Evolutionary conservation across 2,888 invertebrate genomes (phyloP).

Genomic region (Drosophila yooni): DNA sequence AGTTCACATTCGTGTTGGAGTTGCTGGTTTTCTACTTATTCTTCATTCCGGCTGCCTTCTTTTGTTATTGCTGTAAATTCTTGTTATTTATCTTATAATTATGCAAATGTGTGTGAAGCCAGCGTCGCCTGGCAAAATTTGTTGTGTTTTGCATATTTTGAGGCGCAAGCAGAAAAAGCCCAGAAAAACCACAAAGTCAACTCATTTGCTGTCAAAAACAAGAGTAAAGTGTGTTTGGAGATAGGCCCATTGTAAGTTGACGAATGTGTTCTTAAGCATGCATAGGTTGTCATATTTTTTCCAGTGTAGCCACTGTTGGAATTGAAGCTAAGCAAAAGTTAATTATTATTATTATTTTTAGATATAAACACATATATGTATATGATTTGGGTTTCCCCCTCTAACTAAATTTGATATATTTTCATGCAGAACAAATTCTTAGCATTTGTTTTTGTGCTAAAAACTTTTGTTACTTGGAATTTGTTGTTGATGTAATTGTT

Average conservation of each 20-base stretch:
- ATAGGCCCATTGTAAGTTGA: neutral
- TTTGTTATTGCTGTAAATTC: slow-evolving; percentile 70
- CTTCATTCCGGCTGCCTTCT: slow-evolving; percentile 15
- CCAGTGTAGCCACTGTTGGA: neutral
- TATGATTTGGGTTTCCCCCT: neutral
- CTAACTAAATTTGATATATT: neutral
- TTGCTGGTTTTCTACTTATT: neutral
- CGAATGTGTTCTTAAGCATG: neutral
- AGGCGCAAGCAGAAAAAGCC: slow-evolving; percentile 25
- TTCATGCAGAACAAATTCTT: neutral
- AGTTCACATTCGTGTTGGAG: slow-evolving; percentile 19
- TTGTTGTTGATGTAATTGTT: slow-evolving; percentile 8
- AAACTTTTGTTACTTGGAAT: neutral
- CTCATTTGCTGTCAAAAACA: slow-evolving; percentile 33
- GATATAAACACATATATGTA: neutral
- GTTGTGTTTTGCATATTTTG: slow-evolving; percentile 47
- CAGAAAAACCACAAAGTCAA: slow-evolving; percentile 24
- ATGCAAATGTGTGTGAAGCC: slow-evolving; percentile 62
- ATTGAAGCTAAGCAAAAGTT: neutral
- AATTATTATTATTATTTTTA: neutral
- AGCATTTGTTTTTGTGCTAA: slow-evolving; percentile 14
- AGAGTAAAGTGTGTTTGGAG: neutral
- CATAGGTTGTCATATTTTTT: neutral
- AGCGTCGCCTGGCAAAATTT: slow-evolving; percentile 22
- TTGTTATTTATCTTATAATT: slow-evolving; percentile 80